A percentile compares a stretch with the other conserved stretches of the same genome.
Evolutionary conservation across 2,797 vertebrate genomes (phyloP).

Genomic region (Serranus cabrilla): DNA sequence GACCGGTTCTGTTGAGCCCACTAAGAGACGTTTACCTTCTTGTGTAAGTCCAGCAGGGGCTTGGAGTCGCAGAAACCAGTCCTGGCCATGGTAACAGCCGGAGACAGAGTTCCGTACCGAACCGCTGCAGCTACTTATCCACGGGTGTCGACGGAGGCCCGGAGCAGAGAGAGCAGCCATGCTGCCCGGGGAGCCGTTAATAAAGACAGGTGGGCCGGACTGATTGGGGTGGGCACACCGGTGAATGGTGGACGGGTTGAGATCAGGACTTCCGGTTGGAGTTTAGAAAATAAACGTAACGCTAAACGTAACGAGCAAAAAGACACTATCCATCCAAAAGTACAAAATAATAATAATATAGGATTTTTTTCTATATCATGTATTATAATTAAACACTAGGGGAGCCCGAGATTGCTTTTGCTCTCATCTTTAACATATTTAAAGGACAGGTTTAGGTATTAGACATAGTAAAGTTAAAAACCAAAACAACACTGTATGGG

Average conservation of each 20-base stretch:
- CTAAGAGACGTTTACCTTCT: slow-evolving; percentile 70
- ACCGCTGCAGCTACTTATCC: slow-evolving; percentile 85
- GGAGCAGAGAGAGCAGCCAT: slow-evolving; percentile 12
- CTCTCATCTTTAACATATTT: no score
- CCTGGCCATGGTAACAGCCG: slow-evolving; percentile 82
- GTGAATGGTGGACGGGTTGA: background rate
- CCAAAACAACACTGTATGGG: no score
- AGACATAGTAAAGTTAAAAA: no score
- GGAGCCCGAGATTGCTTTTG: no score
- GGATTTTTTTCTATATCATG: background rate
- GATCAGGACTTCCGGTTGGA: slow-evolving; percentile 50
- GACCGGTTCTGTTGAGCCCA: background rate
- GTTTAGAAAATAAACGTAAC: background rate
- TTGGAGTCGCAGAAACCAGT: slow-evolving; percentile 85
- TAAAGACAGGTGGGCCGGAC: slow-evolving; percentile 64
- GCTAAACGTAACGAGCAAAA: background rate
- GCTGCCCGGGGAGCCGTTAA: slow-evolving; percentile 22
- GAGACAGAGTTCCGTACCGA: slow-evolving; percentile 46
- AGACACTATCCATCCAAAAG: no score
- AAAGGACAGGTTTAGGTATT: no score
- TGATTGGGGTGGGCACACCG: slow-evolving; percentile 66
- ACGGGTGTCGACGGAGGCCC: slow-evolving; percentile 41
- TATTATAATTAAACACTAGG: background rate
- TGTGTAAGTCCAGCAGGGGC: slow-evolving; percentile 86
- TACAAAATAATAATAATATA: no score